Percentiles rank a stretch among this genome's conserved stretches.
phyloP scores from a whole-genome alignment of 2,888 invertebrate species.

The Heliconius ethilla region DNA sequence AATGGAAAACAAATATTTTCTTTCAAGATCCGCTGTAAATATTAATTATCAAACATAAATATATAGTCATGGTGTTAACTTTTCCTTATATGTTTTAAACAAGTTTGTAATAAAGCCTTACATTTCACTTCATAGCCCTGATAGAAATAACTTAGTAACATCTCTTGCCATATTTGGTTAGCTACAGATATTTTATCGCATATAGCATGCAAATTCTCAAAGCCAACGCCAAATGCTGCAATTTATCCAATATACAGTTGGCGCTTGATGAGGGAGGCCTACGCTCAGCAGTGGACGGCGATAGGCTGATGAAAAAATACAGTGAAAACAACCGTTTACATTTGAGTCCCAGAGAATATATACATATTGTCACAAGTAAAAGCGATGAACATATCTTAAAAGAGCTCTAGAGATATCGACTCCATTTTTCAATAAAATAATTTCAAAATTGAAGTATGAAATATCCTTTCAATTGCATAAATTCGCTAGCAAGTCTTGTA shows the following conservation, averaged over 20 bases:
- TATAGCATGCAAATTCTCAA: no score
- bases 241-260: no score
- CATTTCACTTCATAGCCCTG: no score
- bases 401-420: not conserved
- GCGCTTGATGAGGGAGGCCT: no score
- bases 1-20: not conserved
- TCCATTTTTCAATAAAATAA: not conserved
- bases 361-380: not conserved
- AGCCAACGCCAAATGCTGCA: no score
- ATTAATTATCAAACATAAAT: not conserved
- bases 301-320: no score
- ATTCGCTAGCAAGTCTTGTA: conserved; percentile 21
- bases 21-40: not conserved
- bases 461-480: conserved; percentile 22
- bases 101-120: not conserved
- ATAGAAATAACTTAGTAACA: no score
- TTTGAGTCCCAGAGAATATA: no score
- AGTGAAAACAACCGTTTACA: no score
- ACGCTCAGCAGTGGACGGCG: no score
- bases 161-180: no score
- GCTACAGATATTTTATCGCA: no score
- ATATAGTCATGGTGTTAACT: not conserved
- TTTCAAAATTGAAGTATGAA: not conserved
- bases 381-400: not conserved
- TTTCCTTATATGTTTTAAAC: not conserved